Percentiles rank a stretch among this genome's conserved stretches.
phyloP scores from a whole-genome alignment of 2,888 invertebrate genomes.

The Phorcus lineatus region DNA sequence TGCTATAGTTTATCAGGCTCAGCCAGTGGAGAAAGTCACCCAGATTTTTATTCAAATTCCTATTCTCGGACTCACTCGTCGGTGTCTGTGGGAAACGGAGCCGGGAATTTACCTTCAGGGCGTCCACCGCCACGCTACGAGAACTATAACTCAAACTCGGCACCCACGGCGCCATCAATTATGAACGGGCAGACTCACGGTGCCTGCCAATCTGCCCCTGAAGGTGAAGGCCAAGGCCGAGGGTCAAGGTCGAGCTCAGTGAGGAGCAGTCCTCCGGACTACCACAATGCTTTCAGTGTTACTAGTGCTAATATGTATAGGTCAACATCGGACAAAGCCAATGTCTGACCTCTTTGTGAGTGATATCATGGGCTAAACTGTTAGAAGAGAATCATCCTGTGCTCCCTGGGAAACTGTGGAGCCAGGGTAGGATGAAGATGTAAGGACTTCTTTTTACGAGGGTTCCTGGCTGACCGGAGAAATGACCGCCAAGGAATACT shows the following conservation, averaged over 20 bases:
- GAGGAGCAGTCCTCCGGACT: constrained; percentile 19
- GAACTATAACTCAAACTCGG: constrained; percentile 12
- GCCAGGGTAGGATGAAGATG: not conserved
- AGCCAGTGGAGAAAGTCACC: constrained; percentile 13
- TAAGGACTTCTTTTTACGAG: not conserved
- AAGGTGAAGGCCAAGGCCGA: constrained; percentile 13
- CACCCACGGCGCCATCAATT: not conserved
- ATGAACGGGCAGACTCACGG: not conserved
- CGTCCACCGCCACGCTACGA: not conserved
- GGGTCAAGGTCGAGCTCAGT: constrained; percentile 7
- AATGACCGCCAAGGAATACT: constrained; percentile 2
- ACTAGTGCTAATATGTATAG: constrained; percentile 22
- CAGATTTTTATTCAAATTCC: constrained; percentile 8
- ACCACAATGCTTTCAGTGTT: constrained; percentile 25
- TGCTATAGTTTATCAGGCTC: constrained; percentile 59
- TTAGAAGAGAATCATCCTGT: not conserved
- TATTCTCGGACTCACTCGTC: constrained; percentile 29
- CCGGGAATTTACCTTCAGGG: not conserved
- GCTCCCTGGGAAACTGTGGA: not conserved
- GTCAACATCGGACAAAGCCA: constrained; percentile 20
- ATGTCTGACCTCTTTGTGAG: constrained; percentile 3
- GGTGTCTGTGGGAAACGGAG: not conserved
- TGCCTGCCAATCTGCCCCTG: not conserved
- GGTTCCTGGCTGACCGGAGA: too few relatives aligned
- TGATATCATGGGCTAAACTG: not conserved